Base-by-base conservation (phyloP, 2,113 vertebrate genomes). In the Austrofundulus limnaeus region DNA sequence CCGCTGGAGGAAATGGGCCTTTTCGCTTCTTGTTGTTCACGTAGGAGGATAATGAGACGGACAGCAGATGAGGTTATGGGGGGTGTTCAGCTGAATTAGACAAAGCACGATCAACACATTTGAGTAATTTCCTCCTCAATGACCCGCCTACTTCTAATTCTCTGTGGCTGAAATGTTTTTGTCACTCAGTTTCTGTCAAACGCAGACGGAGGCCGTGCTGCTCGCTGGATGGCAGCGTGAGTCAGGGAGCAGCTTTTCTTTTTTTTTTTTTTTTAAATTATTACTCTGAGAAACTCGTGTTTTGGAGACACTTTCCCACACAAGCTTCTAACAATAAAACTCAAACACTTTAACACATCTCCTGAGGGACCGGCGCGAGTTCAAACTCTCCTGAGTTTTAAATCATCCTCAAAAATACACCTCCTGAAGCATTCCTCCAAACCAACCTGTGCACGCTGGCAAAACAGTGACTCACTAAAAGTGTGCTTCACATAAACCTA, bases 391-490 rank as follows among this genome's bases (percentile, higher is more conserved):
- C 66, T 52, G 42, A 76, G 58, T 71, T 81, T 84, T 75, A 82
- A 85, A 78, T 79, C 74, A 75, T 80, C 62, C 63, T 80, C n/a
- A 77, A 85, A n/a, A 88, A 86, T 76, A 81, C 70, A 76, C 76
- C 73, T 82, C 73, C 52, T 69, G 55, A 46, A 82, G 66, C 58
- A 72, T 71, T 69, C 62, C 70, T 79, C 52, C 60, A 80, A 84
- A 87, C 85, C 80, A 76, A 87, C 81, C 81, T 79, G 83, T 81
- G 77, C 65, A 43, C 31, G 54, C 70, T 80, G 80, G 83, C 70
- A 73, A 83, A 80, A 82, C 86, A 84, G 81, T 85, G 82, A 88
- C 82, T 85, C 82, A 80, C 78, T 59, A 57, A 82, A n/a, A 83
- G 82, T 84, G 41, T 53, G 80, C 76, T 85, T 58, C 78, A 79